Evolutionary conservation across 2,888 invertebrate genomes (phyloP).

Genomic region (Lasioglossum oenotherae): DNA sequence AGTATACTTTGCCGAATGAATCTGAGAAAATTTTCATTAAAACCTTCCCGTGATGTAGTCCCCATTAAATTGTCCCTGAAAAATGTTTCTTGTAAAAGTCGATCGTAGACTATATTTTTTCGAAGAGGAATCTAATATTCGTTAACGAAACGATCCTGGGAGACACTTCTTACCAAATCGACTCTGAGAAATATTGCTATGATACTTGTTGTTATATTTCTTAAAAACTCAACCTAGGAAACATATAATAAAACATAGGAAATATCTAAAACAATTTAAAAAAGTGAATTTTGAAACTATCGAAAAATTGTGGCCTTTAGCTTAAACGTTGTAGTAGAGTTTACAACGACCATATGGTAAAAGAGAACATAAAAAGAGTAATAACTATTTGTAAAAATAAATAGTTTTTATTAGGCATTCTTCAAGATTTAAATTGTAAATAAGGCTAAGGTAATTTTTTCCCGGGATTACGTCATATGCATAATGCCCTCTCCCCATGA

Average conservation of each 20-base stretch:
- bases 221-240: neutral
- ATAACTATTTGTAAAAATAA: neutral
- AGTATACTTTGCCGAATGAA: neutral
- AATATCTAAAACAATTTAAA: neutral
- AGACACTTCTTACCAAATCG: neutral
- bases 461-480: neutral
- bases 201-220: neutral
- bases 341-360: neutral
- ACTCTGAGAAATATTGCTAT: neutral
- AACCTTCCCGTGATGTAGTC: neutral
- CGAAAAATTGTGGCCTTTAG: neutral
- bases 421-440: constrained; percentile 2
- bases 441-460: neutral
- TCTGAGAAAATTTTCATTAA: neutral
- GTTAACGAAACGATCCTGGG: neutral
- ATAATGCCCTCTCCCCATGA: neutral
- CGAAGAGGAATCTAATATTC: neutral
- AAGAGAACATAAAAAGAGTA: neutral
- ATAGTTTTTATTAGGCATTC: neutral
- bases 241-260: too few species aligned
- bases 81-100: neutral
- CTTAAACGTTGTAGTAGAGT: neutral
- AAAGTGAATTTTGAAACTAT: neutral
- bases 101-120: neutral
- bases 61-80: neutral